A percentile compares a stretch with the other conserved stretches of the same genome.
These are phyloP conservation scores for Thereva unica DNA, from an alignment of 2,888 invertebrate genomes.

Conservation along the genomic window DNA sequence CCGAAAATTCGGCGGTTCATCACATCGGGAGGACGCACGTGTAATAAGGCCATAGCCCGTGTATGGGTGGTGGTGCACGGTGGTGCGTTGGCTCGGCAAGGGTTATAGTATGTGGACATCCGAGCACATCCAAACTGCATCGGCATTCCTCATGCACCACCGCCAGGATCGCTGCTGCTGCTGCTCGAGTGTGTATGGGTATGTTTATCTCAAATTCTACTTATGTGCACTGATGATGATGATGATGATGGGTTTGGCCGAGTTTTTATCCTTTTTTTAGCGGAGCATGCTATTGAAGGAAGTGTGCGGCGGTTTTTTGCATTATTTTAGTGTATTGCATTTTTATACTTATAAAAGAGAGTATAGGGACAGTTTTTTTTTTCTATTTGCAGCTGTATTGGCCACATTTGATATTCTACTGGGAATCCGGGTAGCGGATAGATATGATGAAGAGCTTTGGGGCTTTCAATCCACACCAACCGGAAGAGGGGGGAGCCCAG, in stretches of 20 bases:
- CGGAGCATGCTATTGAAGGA: constrained; percentile 23
- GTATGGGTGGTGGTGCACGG: neutral
- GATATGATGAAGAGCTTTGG: constrained; percentile 33
- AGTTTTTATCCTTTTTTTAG: constrained; percentile 32
- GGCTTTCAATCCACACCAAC: constrained; percentile 5
- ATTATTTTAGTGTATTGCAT: constrained; percentile 34
- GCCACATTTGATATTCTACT: constrained; percentile 28
- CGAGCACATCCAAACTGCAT: constrained; percentile 22
- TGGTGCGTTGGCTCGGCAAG: neutral
- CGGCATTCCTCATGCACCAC: constrained; percentile 6
- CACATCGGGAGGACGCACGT: neutral
- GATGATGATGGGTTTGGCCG: constrained; percentile 33
- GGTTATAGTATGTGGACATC: neutral
- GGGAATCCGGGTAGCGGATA: neutral
- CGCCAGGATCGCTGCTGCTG: neutral
- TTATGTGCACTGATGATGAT: constrained; percentile 34
- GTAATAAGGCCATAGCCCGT: neutral
- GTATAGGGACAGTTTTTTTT: constrained; percentile 14
- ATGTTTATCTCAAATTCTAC: constrained; percentile 34
- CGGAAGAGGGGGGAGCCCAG: constrained; percentile 11
- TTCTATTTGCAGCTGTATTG: constrained; percentile 19
- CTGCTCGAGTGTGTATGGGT: constrained; percentile 18
- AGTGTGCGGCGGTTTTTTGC: constrained; percentile 21
- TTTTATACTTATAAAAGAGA: constrained; percentile 33
- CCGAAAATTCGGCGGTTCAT: constrained; percentile 25